Evolutionary conservation across 2,113 vertebrate species (phyloP).

Genomic region (Peromyscus polionotus): DNA sequence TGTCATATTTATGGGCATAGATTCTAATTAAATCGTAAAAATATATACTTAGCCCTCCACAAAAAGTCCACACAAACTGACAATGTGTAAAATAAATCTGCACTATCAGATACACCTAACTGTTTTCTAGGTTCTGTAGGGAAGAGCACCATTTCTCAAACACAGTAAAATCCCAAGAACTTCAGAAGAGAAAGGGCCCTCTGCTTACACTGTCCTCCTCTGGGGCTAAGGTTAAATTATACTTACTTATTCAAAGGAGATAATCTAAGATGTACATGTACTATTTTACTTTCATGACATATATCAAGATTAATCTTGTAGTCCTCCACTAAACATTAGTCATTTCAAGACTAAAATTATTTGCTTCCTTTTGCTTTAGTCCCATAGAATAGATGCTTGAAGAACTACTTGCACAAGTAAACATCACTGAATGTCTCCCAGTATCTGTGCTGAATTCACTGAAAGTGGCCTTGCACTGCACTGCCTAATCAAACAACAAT

Average conservation of each 20-base stretch:
- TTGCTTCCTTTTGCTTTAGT: background rate
- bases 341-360: slow-evolving; percentile 37
- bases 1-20: slow-evolving; percentile 18
- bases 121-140: background rate
- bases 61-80: background rate
- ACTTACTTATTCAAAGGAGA: slow-evolving; percentile 49
- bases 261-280: background rate
- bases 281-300: slow-evolving; percentile 43
- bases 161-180: slow-evolving; percentile 17
- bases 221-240: slow-evolving; percentile 32
- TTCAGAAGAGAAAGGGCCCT: background rate
- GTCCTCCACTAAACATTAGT: slow-evolving; percentile 19
- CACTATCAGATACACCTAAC: background rate
- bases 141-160: slow-evolving; percentile 33
- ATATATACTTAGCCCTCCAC: background rate
- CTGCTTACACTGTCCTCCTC: slow-evolving; percentile 7
- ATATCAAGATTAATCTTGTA: slow-evolving; percentile 30
- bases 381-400: background rate
- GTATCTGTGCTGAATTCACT: background rate
- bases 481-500: slow-evolving; percentile 2
- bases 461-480: background rate
- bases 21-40: slow-evolving; percentile 45
- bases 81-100: background rate
- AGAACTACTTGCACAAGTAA: slow-evolving; percentile 1
- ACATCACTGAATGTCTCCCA: slow-evolving; percentile 1